Evolutionary conservation across 2,888 invertebrate genomes (phyloP).

Genomic region (Campoplex nolae): DNA sequence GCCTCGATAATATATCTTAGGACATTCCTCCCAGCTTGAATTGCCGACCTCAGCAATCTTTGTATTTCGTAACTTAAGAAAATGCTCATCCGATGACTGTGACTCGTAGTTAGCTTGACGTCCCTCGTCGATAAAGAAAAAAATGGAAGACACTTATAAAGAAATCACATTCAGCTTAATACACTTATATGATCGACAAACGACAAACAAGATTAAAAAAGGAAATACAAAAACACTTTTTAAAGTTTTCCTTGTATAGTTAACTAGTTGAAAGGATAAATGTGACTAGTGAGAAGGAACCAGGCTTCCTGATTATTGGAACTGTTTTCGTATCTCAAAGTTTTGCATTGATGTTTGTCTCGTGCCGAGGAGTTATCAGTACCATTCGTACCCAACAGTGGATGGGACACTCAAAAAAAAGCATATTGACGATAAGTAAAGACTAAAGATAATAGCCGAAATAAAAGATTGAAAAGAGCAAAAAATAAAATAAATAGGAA

Average conservation of each 20-base stretch:
- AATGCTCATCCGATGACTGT: constrained; percentile 80
- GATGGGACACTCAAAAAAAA: constrained; percentile 26
- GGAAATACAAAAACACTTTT: constrained; percentile 9
- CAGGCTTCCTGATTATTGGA: constrained; percentile 36
- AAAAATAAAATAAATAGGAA: not conserved
- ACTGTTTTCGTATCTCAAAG: constrained; percentile 12
- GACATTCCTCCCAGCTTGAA: not conserved
- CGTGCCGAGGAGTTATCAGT: constrained; percentile 19
- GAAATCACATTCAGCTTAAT: constrained; percentile 28
- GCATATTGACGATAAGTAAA: constrained; percentile 28
- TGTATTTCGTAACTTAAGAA: constrained; percentile 62
- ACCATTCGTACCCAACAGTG: constrained; percentile 20
- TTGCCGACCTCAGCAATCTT: constrained; percentile 38
- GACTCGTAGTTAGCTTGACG: constrained; percentile 76
- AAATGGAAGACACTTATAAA: constrained; percentile 41
- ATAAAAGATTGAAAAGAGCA: constrained; percentile 13
- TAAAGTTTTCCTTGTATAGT: constrained; percentile 3
- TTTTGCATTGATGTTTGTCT: constrained; percentile 22
- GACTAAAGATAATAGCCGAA: constrained; percentile 64
- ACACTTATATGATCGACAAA: constrained; percentile 18
- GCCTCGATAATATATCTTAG: not conserved
- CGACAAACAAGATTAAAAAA: not conserved
- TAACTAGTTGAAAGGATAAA: constrained; percentile 16
- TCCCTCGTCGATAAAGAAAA: constrained; percentile 64
- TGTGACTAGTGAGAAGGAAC: constrained; percentile 19